Evolutionary conservation across 2,797 vertebrate genomes (phyloP).

Genomic region (Cheirogaleus major): DNA sequence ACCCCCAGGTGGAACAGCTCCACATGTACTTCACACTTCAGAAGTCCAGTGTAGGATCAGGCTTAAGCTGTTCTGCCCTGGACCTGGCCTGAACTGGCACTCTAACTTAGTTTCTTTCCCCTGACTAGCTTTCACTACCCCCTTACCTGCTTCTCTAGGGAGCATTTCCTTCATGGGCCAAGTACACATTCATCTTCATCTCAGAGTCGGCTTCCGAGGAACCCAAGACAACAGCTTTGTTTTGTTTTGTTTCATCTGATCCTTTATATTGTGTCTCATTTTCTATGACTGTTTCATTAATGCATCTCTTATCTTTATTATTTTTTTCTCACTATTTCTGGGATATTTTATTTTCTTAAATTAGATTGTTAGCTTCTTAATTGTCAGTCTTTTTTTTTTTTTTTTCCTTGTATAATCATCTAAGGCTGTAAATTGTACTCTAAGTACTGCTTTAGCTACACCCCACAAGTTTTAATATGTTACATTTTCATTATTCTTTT

Average conservation of each 20-base stretch:
- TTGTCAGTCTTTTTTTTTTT: background rate
- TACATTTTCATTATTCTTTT: conserved; percentile 10
- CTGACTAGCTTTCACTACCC: background rate
- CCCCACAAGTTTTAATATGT: background rate
- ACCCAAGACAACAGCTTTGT: background rate
- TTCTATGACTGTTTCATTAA: background rate
- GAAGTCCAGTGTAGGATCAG: background rate
- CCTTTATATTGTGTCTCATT: background rate
- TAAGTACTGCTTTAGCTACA: background rate
- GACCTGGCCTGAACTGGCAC: background rate
- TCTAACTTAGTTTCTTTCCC: background rate
- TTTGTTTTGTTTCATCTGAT: background rate
- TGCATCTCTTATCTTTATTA: background rate
- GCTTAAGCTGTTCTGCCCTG: background rate
- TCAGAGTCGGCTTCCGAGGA: background rate
- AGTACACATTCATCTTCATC: background rate
- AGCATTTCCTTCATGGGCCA: background rate
- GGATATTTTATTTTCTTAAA: background rate
- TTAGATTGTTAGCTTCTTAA: background rate
- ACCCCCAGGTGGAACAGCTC: background rate
- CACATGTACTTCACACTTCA: background rate
- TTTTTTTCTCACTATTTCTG: background rate
- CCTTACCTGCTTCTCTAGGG: background rate
- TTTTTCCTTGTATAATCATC: background rate
- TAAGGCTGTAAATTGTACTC: background rate